phyloP scores from a whole-genome alignment of 2,797 vertebrate species.

The Smutsia temminckii region DNA sequence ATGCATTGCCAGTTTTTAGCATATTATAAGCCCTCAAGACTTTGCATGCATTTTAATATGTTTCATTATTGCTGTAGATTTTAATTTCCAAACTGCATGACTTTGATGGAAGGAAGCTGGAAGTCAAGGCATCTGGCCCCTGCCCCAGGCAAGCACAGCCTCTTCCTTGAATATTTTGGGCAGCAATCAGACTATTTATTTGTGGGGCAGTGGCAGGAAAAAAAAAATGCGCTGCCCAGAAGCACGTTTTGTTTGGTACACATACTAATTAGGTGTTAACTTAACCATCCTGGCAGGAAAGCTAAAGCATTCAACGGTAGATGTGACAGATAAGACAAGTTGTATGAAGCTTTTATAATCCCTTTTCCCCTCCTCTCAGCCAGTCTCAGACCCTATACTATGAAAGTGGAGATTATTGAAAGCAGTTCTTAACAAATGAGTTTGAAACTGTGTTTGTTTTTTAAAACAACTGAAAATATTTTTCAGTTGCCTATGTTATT shows the following conservation, averaged over 20 bases:
- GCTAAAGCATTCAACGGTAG: not conserved
- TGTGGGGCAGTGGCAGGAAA: slow-evolving; percentile 53
- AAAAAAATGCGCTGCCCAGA: slow-evolving; percentile 56
- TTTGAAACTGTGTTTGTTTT: slow-evolving; percentile 37
- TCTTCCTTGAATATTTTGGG: slow-evolving; percentile 84
- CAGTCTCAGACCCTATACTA: not conserved
- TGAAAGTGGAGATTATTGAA: slow-evolving; percentile 38
- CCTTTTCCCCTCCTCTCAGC: not conserved
- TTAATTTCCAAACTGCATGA: slow-evolving; percentile 94
- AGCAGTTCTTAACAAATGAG: not conserved
- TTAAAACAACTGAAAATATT: slow-evolving; percentile 41
- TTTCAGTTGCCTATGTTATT: not conserved
- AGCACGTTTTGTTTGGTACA: slow-evolving; percentile 74
- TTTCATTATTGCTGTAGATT: slow-evolving; percentile 95
- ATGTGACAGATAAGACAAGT: not conserved
- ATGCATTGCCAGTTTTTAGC: slow-evolving; percentile 91
- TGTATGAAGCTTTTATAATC: not conserved
- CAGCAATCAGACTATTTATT: slow-evolving; percentile 82
- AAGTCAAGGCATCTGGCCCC: slow-evolving; percentile 88
- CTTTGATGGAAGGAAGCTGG: slow-evolving; percentile 90
- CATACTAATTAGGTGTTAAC: slow-evolving; percentile 74
- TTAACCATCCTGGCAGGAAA: slow-evolving; percentile 71
- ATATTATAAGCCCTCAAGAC: slow-evolving; percentile 95
- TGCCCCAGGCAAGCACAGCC: slow-evolving; percentile 84
- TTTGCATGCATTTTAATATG: slow-evolving; percentile 97